A percentile compares a stretch with the other conserved stretches of the same genome.
Conservation (phyloP, 2,797 vertebrate species). For the Dromococcyx pavoninus region DNA sequence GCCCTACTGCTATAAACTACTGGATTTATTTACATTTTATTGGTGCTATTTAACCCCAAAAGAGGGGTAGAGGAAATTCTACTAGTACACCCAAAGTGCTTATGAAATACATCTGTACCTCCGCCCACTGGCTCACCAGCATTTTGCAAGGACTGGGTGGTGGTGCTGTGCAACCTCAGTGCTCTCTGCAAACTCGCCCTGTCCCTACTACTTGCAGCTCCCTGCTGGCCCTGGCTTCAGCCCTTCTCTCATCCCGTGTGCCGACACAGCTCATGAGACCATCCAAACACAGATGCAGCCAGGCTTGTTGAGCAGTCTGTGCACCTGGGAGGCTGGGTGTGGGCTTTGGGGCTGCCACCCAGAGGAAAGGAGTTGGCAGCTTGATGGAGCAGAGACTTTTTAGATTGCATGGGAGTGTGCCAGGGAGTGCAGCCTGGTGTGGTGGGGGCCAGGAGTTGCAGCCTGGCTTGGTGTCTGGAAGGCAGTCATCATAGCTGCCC, state of each 20-base stretch:
- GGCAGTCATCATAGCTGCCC: not conserved
- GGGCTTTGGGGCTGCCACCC: not conserved
- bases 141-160: not conserved
- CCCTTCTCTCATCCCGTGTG: not conserved
- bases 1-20: not conserved
- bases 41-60: not conserved
- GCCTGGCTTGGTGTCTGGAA: not conserved
- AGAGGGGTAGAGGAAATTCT: not conserved
- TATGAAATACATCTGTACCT: not conserved
- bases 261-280: rapidly evolving
- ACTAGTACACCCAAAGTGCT: not conserved
- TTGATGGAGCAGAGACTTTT: not conserved
- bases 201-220: not conserved
- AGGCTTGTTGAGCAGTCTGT: not conserved
- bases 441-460: not conserved
- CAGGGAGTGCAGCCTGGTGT: rapidly evolving
- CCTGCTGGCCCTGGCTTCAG: not conserved
- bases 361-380: not conserved
- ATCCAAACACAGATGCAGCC: rapidly evolving
- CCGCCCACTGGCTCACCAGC: rapidly evolving
- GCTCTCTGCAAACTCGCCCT: rapidly evolving
- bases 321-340: not conserved
- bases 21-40: not conserved
- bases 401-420: too few species aligned
- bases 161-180: rapidly evolving